phyloP scores from a whole-genome alignment of 2,797 vertebrate genomes.

The Dermochelys coriacea region DNA sequence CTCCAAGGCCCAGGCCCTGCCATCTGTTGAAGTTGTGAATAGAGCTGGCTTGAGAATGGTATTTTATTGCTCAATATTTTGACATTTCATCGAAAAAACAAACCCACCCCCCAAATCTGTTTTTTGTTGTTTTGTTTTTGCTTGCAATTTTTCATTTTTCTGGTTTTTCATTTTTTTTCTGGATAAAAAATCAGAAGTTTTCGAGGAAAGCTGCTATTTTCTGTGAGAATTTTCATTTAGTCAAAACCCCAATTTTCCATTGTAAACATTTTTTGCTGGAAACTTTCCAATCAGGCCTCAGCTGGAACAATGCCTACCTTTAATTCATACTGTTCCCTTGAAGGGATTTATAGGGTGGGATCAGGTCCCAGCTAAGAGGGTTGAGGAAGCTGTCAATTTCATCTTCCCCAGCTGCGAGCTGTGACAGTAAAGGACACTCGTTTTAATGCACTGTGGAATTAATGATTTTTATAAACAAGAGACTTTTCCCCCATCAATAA shows the following conservation, averaged over 20 bases:
- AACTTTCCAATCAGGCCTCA: not conserved
- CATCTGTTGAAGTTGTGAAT: too few relatives aligned
- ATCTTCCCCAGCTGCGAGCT: accelerated
- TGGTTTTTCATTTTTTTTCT: too few relatives aligned
- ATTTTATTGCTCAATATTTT: too few relatives aligned
- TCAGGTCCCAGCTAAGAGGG: not conserved
- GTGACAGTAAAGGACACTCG: not conserved
- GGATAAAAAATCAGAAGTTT: too few relatives aligned
- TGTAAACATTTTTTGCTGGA: not conserved
- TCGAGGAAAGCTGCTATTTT: not conserved
- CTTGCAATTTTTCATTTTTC: too few relatives aligned
- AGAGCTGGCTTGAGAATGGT: too few relatives aligned
- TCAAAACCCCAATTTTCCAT: not conserved
- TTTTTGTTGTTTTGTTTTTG: too few relatives aligned
- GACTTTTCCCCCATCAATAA: not conserved
- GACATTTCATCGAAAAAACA: too few relatives aligned
- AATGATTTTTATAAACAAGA: not conserved
- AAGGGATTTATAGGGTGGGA: not conserved
- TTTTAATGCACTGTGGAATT: not conserved
- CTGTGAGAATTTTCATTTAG: accelerated
- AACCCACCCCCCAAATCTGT: not conserved
- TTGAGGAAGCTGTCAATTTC: accelerated
- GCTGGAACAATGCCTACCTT: not conserved
- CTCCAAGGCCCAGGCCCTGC: too few relatives aligned
- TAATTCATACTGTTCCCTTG: not conserved